Percentiles rank a stretch among this genome's conserved stretches.
Evolutionary conservation across 2,113 vertebrate species (phyloP).

Genomic region (Geothlypis trichas): DNA sequence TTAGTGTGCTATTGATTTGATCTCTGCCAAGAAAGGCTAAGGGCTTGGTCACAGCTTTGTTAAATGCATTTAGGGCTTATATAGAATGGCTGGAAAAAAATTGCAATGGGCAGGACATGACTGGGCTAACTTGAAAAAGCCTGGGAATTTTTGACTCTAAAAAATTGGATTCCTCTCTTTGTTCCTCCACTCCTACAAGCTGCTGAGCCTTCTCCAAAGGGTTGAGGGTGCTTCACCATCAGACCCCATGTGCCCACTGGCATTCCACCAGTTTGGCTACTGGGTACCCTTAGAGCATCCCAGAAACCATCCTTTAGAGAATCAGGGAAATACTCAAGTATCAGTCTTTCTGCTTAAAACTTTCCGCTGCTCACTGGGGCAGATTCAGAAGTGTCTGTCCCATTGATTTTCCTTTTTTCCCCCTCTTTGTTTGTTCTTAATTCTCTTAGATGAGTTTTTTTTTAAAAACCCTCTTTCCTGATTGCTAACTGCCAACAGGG

Average conservation of each 20-base stretch:
- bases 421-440: neutral
- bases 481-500: neutral
- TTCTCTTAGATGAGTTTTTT: neutral
- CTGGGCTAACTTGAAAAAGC: neutral
- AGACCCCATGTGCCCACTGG: neutral
- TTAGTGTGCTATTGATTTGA: slow-evolving; percentile 12
- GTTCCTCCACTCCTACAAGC: neutral
- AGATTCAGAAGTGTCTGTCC: neutral
- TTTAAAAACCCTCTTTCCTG: neutral
- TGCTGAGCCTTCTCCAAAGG: neutral
- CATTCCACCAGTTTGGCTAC: neutral
- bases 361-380: neutral
- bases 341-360: neutral
- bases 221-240: fast-evolving
- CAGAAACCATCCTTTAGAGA: neutral
- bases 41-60: neutral
- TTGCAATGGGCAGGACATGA: neutral
- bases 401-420: neutral
- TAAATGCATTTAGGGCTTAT: neutral
- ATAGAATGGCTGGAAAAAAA: neutral
- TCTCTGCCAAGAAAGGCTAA: neutral
- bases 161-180: neutral
- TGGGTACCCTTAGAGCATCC: neutral
- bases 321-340: neutral
- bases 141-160: neutral